Base-by-base conservation (phyloP, 2,797 vertebrate species). In the Protosalanx chinensis region DNA sequence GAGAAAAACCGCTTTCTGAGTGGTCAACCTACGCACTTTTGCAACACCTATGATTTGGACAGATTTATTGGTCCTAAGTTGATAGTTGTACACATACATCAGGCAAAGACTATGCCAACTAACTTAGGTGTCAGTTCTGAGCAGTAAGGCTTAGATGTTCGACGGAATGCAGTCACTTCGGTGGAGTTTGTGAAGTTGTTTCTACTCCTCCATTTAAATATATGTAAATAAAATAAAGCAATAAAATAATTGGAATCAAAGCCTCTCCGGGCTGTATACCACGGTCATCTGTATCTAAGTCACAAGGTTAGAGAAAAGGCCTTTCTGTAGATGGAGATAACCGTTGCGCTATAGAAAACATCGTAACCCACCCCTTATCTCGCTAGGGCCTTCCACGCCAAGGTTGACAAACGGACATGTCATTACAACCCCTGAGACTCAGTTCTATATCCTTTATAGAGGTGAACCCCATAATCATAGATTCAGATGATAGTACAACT, bases 251-350 rank as follows among this genome's bases (percentile, higher is more conserved):
- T 27, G 23, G 23, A 27, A 27, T 27, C 23, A 27, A 27, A 27
- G 23, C 23, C 23, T 27, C 23, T 27, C 23, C 23, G 1, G 23
- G 23, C 23, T 27, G 23, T 27, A 27, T 27, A 27, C 23, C 23
- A 27, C 23, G 49, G 30, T 49, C 37, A 35, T 68, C 68, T 41
- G 76, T 79, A 76, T 62, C 35, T 74, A 79, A 60, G 41, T 74
- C 78, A 66, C 68, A 18, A 73, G 67, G 72, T 67, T 33, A 74
- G 66, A 58, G 41, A 30, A 61, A 15, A 72, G 71, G 68, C 72
- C 71, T 57, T 62, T 71, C 37, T 32, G 74, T 70, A 56, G 32
- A n/a, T 66, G 49, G 51, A 62, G 71, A 72, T 79, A 76, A 78
- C 81, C 41, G 71, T 35, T 35, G 35, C 35, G 7, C 35, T 35